Evolutionary conservation across 1,140 invertebrate species (phyloP), one percentile per base, ranked within the genome.

Genomic region (Geopemphigus sp.): DNA sequence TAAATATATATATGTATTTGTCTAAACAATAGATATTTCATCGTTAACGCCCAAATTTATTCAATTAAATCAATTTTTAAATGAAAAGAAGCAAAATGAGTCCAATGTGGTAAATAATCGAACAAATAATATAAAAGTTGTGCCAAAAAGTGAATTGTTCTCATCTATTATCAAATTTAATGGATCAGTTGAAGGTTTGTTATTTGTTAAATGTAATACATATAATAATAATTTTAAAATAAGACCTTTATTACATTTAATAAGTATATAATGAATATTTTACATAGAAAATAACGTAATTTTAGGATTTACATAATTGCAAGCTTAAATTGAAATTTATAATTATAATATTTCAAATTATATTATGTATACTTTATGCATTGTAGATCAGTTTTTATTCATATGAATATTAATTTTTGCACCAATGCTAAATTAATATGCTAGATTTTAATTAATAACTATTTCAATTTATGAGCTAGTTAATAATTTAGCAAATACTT

Each of bases 371-470:
- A 12, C 1, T 50, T 6, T 50, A 68, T 59, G 73, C 73, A 78
- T 61, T 78, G 73, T 78, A 78, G 73, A 78, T 78, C 73, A 61
- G 61, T 78, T 59, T 19, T 17, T 78, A 61, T 78, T 78, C 73
- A 8, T 63, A 1, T 63, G 73, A 63, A 63, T 78, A 19, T 15
- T 47, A 59, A 59, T 78, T 78, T 78, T 78, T 78, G 73, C 73
- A 78, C 73, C 73, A 78, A 61, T 78, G 73, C 73, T 50, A 78
- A 47, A 78, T 29, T 50, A 47, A 17, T 11, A 19, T 78, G 73
- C 56, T 59, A 39, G n/a, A n/a, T n/a, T n/a, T 32, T 56, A 47
- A 17, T 50, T 53, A 70, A 1, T 5, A n/a, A n/a, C n/a, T 19
- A n/a, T 19, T 15, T 45, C 8, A 39, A 39, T 53, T 70, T 5